phyloP scores from a whole-genome alignment of 2,113 vertebrate species.

The Cyrtonyx montezumae region DNA sequence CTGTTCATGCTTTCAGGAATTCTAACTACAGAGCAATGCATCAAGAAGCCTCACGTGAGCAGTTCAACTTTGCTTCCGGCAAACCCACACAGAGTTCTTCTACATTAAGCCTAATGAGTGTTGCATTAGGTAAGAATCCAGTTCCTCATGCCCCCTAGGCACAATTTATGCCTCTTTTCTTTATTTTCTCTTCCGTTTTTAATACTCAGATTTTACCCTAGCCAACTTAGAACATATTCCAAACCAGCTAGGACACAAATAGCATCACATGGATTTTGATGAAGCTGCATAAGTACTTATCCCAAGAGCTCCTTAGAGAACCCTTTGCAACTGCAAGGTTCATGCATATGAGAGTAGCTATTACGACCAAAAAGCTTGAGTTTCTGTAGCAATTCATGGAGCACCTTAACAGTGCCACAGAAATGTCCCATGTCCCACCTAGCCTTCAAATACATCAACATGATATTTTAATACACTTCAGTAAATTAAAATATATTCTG shows the following conservation, averaged over 20 bases:
- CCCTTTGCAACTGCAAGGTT: background rate
- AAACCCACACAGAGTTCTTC: background rate
- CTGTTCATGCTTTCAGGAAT: background rate
- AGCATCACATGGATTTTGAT: background rate
- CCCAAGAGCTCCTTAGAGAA: background rate
- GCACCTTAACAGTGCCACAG: background rate
- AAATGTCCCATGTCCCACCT: background rate
- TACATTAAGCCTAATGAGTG: conserved; percentile 7
- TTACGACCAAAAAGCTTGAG: background rate
- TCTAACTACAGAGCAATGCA: background rate
- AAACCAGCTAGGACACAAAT: background rate
- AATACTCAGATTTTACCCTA: background rate
- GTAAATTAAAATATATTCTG: background rate
- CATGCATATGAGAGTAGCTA: background rate
- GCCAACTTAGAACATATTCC: background rate
- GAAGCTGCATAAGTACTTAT: background rate
- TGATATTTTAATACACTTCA: background rate
- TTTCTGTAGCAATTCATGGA: background rate
- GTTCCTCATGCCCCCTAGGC: background rate
- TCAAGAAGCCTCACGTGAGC: background rate
- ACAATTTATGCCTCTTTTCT: background rate
- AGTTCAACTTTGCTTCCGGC: conserved; percentile 8
- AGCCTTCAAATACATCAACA: background rate
- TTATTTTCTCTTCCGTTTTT: conserved; percentile 25
- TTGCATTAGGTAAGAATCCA: conserved; percentile 41